Evolutionary conservation across 2,113 vertebrate species (phyloP), one percentile per base, ranked within the genome.

Genomic region (Sarotherodon lohbergeri): DNA sequence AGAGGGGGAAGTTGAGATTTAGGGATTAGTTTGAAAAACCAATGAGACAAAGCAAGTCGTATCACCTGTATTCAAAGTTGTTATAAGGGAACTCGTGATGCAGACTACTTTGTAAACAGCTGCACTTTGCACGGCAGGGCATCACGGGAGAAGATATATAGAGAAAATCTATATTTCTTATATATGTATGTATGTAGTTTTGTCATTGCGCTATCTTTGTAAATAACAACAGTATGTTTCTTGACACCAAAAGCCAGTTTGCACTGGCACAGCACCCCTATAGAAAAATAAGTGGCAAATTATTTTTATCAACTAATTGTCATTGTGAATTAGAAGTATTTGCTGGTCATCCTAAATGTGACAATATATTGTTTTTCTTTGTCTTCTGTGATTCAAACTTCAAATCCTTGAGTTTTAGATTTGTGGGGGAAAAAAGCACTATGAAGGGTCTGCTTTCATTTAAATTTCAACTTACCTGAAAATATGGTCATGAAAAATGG

Each of bases 381-480:
- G 59, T 63, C 9, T 36, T 63, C 59, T 36, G 32, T 63, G 16
- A 4, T 4, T 19, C 8, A 63, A 63, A 63, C 16, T 63, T 63
- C 5, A 63, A n/a, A 63, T 63, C 59, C 59, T n/a, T 63, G 32
- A 63, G 0, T 63, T 63, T 66, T 66, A 66, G 32, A 66, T 12
- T 66, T 66, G 32, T 12, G 61, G 8, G 29, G 29, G 9, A 0
- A 0, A 0, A 2, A 4, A 6, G 0, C 17, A 4, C 61, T 66
- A 66, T 66, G 5, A 63, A 36, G 59, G 9, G 4, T 36, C 32
- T 66, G 9, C 2, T n/a, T 36, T 63, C 2, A 36, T 36, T 36
- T 63, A 36, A 63, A 36, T 63, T 1, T n/a, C 32, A 63, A 36
- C 17, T 66, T 66, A 36, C 10, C 10, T 39, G 32, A 36, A 66